Conservation (phyloP, 1,140 invertebrate genomes). For the Zaprionus ghesquierei region DNA sequence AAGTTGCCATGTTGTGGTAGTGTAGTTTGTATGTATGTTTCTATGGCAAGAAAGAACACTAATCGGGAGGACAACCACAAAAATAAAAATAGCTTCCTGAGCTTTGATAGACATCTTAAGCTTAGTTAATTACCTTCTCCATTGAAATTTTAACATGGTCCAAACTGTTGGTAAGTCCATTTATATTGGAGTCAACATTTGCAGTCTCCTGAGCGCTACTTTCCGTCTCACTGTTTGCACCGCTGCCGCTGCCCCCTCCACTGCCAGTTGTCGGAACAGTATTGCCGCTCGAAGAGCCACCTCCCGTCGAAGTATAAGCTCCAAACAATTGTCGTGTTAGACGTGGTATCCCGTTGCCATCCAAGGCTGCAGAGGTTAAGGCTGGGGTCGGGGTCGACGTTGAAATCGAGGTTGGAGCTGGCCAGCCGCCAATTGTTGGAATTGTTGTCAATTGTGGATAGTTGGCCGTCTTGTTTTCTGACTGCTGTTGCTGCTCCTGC, state of each 20-base stretch:
- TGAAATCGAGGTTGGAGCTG: conserved; percentile 35
- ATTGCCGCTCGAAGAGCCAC: background rate
- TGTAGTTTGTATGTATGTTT: conserved; percentile 16
- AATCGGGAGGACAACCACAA: conserved; percentile 29
- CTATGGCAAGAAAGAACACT: conserved; percentile 31
- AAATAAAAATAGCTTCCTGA: conserved; percentile 8
- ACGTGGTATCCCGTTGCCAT: conserved; percentile 57
- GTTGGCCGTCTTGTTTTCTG: conserved; percentile 47
- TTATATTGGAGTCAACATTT: conserved; percentile 51
- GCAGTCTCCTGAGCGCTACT: conserved; percentile 64
- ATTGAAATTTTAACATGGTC: conserved; percentile 69
- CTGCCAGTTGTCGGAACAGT: conserved; percentile 13
- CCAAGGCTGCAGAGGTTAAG: background rate
- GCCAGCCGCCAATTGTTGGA: conserved; percentile 57
- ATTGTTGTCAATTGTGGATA: conserved; percentile 25
- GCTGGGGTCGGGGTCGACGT: background rate
- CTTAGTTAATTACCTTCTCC: conserved; percentile 69
- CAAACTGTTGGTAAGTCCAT: conserved; percentile 65
- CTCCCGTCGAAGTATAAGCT: conserved; percentile 37
- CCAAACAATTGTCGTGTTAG: conserved; percentile 58
- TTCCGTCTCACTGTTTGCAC: conserved; percentile 65
- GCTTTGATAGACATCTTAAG: background rate
- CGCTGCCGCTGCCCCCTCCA: conserved; percentile 44
- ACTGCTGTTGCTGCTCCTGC: conserved; percentile 4
- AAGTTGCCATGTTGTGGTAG: conserved; percentile 33